A percentile compares a stretch with the other conserved stretches of the same genome.
These are phyloP conservation scores for Cyrtorhinus lividipennis DNA, from an alignment of 1,140 invertebrate genomes.

Conservation along the genomic window DNA sequence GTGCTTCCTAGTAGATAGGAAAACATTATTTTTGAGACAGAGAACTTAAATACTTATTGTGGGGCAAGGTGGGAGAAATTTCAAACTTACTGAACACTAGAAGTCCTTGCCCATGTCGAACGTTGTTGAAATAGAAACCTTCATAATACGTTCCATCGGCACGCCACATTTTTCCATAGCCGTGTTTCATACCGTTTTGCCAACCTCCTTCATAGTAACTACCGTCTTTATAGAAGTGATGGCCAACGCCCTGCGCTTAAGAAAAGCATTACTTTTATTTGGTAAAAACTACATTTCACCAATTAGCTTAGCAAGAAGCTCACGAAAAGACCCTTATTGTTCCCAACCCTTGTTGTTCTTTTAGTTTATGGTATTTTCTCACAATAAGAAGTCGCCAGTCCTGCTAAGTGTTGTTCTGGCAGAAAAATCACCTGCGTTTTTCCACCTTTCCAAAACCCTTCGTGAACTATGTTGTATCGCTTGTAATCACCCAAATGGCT, in stretches of 20 bases:
- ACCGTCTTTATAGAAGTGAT: conserved; percentile 34
- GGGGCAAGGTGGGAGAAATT: too few species aligned
- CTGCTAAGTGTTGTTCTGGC: too few species aligned
- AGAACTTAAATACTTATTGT: too few species aligned
- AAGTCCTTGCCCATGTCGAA: conserved; percentile 34
- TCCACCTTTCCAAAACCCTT: conserved; percentile 36
- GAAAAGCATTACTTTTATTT: too few species aligned
- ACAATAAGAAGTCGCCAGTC: too few species aligned
- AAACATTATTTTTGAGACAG: too few species aligned
- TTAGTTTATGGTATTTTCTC: too few species aligned
- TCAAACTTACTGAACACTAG: conserved; percentile 27
- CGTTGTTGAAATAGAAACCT: conserved; percentile 34
- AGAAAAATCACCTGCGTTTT: conserved; percentile 33
- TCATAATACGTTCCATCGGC: conserved; percentile 37
- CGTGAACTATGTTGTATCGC: conserved; percentile 30
- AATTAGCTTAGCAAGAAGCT: too few species aligned
- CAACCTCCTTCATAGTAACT: conserved; percentile 47
- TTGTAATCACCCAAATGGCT: conserved; percentile 31
- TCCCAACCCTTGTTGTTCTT: conserved; percentile 34
- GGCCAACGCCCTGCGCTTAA: conserved; percentile 1
- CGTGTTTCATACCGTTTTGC: conserved; percentile 38
- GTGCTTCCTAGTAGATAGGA: too few species aligned
- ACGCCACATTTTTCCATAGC: conserved; percentile 47
- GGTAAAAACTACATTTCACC: too few species aligned
- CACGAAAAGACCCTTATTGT: conserved; percentile 32